Conservation (phyloP, 2,113 vertebrate species). For the Microcebus ravelobensis region DNA sequence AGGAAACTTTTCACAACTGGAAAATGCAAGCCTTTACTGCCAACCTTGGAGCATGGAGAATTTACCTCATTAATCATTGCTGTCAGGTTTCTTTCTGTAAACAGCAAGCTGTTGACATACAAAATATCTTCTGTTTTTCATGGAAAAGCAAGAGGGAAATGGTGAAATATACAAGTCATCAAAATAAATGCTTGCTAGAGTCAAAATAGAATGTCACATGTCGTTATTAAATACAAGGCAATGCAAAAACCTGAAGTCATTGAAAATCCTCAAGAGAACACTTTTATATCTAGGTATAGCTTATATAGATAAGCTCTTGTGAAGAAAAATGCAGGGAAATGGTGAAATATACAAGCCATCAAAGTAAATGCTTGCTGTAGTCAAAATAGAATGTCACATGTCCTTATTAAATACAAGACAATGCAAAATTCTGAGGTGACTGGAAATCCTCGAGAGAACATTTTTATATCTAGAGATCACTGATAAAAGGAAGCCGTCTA, state of each 20-base stretch:
- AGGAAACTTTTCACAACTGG: slow-evolving; percentile 74
- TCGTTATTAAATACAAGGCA: background rate
- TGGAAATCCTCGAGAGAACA: background rate
- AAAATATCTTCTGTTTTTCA: slow-evolving; percentile 52
- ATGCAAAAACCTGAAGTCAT: background rate
- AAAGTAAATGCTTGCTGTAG: background rate
- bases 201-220: background rate
- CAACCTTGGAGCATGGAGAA: slow-evolving; percentile 28
- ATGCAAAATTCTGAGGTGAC: background rate
- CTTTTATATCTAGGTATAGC: background rate
- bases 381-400: background rate
- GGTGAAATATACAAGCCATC: background rate
- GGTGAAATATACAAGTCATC: background rate
- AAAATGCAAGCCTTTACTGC: slow-evolving; percentile 56
- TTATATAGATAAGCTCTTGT: background rate
- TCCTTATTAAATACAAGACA: background rate
- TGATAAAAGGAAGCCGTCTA: background rate
- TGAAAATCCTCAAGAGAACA: background rate
- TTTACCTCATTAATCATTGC: slow-evolving; percentile 67
- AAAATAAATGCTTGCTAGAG: background rate
- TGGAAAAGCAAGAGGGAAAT: slow-evolving; percentile 6
- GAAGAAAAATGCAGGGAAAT: background rate
- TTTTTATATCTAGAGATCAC: background rate
- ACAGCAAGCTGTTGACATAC: slow-evolving; percentile 45
- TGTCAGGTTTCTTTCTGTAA: slow-evolving; percentile 67